Percentiles rank a stretch among this genome's conserved stretches.
Evolutionary conservation across 2,113 vertebrate species (phyloP).

Genomic region (Clarias macrocephalus): DNA sequence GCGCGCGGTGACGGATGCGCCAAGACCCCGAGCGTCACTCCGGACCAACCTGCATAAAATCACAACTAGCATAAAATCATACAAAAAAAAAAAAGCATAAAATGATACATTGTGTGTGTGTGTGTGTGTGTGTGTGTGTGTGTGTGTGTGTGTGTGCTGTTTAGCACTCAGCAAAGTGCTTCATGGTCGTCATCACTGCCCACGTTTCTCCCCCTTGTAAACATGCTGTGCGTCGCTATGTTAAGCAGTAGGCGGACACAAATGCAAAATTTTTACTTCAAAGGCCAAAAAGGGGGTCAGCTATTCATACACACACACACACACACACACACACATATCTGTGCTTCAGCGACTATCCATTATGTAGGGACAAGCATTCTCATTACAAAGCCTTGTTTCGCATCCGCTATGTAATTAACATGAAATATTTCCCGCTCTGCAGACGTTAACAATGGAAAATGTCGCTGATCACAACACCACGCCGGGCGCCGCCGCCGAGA

Average conservation of each 20-base stretch:
- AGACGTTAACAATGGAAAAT: slow-evolving; percentile 11
- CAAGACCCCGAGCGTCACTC: not conserved
- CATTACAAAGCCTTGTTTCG: not conserved
- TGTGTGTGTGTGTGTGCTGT: slow-evolving; percentile 37
- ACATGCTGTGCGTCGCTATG: slow-evolving; percentile 43
- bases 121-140: not conserved
- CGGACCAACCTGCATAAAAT: not conserved
- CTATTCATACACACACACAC: not conserved
- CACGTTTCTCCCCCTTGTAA: slow-evolving; percentile 32
- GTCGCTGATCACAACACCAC: slow-evolving; percentile 5
- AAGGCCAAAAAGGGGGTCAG: slow-evolving; percentile 46
- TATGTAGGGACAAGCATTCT: slow-evolving; percentile 12
- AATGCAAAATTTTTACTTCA: slow-evolving; percentile 48
- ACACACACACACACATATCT: not conserved
- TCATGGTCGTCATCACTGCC: slow-evolving; percentile 39
- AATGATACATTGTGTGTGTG: not conserved
- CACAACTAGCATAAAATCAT: too few relatives aligned
- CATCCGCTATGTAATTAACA: slow-evolving; percentile 10
- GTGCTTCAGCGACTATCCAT: slow-evolving; percentile 11
- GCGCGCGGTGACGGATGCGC: not conserved
- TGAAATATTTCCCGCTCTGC: not conserved
- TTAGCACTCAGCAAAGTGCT: slow-evolving; percentile 29
- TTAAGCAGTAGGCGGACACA: slow-evolving; percentile 44
- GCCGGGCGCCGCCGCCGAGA: not conserved
- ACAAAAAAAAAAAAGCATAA: too few relatives aligned